Conservation (phyloP, 2,113 vertebrate genomes). For the Grammomys dolichurus region DNA sequence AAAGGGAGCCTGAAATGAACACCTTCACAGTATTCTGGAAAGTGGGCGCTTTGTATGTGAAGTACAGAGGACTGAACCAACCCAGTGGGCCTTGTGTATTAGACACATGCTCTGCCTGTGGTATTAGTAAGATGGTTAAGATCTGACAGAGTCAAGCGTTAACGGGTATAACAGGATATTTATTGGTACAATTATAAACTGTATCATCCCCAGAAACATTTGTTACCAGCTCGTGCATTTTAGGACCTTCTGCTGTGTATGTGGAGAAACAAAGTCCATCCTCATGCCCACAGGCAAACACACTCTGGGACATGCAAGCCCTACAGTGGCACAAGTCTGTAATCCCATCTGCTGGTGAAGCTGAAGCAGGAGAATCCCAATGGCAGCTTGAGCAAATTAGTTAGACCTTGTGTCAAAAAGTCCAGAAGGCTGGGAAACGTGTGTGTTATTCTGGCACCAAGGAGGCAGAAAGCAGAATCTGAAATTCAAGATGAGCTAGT, state of each 20-base stretch:
- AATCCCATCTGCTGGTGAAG: not conserved
- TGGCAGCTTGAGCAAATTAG: not conserved
- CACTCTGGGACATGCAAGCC: not conserved
- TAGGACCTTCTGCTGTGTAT: not conserved
- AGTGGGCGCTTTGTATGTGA: not conserved
- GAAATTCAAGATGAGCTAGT: not conserved
- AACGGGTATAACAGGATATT: not conserved
- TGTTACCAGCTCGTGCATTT: not conserved
- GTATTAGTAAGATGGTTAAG: not conserved
- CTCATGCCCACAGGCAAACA: accelerated
- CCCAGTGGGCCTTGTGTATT: not conserved
- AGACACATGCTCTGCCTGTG: not conserved
- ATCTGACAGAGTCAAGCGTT: not conserved
- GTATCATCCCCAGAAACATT: not conserved
- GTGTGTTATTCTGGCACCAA: not conserved
- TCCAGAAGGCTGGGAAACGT: not conserved
- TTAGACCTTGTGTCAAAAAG: too few relatives aligned
- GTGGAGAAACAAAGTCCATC: not conserved
- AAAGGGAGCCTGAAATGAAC: not conserved
- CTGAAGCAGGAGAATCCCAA: not conserved
- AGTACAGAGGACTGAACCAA: not conserved
- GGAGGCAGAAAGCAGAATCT: not conserved
- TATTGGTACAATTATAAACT: not conserved
- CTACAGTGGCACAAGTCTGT: not conserved
- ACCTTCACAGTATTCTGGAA: constrained; percentile 5